These are phyloP conservation scores for Betta splendens DNA, from an alignment of 2,797 vertebrate species.

Conservation along the genomic window DNA sequence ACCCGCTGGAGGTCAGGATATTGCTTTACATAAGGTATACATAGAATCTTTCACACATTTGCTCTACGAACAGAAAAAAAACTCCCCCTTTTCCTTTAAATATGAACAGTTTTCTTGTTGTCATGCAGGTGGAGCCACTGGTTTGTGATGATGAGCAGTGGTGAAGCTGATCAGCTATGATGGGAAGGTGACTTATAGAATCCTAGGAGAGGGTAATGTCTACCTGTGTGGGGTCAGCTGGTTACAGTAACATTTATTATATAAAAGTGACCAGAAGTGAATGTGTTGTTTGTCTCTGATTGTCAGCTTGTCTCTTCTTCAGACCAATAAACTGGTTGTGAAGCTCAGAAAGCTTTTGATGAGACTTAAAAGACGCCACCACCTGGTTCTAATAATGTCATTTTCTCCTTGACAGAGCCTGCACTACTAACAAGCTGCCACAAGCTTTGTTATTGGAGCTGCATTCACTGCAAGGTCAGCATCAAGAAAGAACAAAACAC, in stretches of 20 bases:
- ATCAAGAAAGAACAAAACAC: conserved; percentile 6
- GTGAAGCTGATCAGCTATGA: conserved; percentile 82
- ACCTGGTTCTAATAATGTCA: no score
- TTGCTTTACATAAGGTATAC: no score
- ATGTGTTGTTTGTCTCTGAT: not conserved
- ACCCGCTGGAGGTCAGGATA: no score
- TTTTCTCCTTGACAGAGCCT: no score
- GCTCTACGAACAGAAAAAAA: no score
- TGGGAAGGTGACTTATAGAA: conserved; percentile 76
- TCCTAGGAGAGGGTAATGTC: conserved; percentile 60
- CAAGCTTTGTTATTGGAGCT: no score
- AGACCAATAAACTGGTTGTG: conserved; percentile 65
- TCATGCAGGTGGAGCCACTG: conserved; percentile 57
- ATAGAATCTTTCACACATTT: no score
- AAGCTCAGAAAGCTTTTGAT: conserved; percentile 76
- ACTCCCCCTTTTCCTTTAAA: no score
- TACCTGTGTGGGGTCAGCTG: conserved; percentile 66
- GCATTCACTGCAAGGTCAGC: no score
- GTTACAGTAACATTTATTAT: not conserved
- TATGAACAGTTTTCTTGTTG: conserved; percentile 7
- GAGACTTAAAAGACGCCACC: no score
- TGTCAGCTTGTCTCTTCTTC: conserved; percentile 6
- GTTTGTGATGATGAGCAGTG: conserved; percentile 29
- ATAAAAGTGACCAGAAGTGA: not conserved
- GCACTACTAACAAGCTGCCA: no score